These are phyloP conservation scores for Spongia lamella DNA, from an alignment of 37 sponge, comb jelly and placozoan genomes.

Conservation along the genomic window DNA sequence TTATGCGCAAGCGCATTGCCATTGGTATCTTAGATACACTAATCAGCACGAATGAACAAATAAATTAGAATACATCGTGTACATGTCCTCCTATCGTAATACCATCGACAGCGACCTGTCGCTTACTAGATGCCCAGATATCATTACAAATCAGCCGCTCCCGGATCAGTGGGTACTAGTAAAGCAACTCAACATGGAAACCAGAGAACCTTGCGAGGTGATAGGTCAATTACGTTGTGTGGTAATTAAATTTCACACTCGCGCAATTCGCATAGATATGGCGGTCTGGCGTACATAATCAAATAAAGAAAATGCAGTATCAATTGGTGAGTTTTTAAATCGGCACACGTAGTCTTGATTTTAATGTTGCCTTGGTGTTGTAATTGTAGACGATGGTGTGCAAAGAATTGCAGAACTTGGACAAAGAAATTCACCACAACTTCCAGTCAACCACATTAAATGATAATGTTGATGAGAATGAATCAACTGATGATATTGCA, in stretches of 20 bases:
- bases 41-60: too few species aligned
- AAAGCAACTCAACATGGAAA: conserved; percentile 47
- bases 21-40: too few species aligned
- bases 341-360: too few species aligned
- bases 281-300: conserved; percentile 26
- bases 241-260: neutral
- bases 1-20: too few species aligned
- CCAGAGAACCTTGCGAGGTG: conserved; percentile 52
- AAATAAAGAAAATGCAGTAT: conserved; percentile 19
- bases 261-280: conserved; percentile 42
- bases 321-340: conserved; percentile 24
- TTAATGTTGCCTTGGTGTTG: neutral
- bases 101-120: too few species aligned
- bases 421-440: conserved; percentile 13
- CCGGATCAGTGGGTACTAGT: conserved; percentile 50
- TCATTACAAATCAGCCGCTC: conserved; percentile 11
- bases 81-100: too few species aligned
- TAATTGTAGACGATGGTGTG: neutral
- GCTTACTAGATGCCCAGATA: neutral
- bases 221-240: neutral
- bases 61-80: too few species aligned
- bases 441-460: too few species aligned
- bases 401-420: neutral
- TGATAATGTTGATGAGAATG: neutral
- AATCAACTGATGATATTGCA: neutral